Percentiles rank a stretch among this genome's conserved stretches.
phyloP scores from a whole-genome alignment of 2,797 vertebrate species.

The Poeciliopsis infans region DNA sequence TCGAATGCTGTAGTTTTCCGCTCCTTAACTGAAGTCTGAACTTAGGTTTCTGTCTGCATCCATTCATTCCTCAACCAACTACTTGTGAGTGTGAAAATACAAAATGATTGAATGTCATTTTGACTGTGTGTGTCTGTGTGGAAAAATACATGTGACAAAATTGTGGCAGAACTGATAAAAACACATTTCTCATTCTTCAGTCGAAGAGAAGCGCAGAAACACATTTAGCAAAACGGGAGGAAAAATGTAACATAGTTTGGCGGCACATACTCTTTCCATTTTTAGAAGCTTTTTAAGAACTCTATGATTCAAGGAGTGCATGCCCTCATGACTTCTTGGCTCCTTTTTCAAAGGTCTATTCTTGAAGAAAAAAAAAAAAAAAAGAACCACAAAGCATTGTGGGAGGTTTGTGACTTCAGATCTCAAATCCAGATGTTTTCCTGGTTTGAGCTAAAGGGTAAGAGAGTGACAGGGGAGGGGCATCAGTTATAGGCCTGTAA shows the following conservation, averaged over 20 bases:
- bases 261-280: constrained; percentile 10
- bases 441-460: constrained; percentile 33
- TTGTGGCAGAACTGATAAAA: neutral
- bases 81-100: neutral
- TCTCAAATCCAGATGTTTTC: constrained; percentile 66
- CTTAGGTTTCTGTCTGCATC: neutral
- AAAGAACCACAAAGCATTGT: constrained; percentile 37
- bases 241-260: constrained; percentile 3
- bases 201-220: neutral
- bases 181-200: neutral
- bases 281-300: constrained; percentile 24
- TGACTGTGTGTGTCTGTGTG: neutral
- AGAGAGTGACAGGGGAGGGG: constrained; percentile 17
- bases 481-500: constrained; percentile 21
- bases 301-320: constrained; percentile 24
- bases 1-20: neutral
- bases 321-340: constrained; percentile 26
- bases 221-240: constrained; percentile 15
- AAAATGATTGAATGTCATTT: neutral
- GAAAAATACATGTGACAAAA: neutral
- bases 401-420: constrained; percentile 55
- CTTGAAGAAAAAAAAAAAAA: constrained; percentile 13
- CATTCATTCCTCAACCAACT: neutral
- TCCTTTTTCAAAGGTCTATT: constrained; percentile 50
- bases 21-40: neutral